Conservation (phyloP, 2,888 invertebrate species). For the Ophion ventricosus region DNA sequence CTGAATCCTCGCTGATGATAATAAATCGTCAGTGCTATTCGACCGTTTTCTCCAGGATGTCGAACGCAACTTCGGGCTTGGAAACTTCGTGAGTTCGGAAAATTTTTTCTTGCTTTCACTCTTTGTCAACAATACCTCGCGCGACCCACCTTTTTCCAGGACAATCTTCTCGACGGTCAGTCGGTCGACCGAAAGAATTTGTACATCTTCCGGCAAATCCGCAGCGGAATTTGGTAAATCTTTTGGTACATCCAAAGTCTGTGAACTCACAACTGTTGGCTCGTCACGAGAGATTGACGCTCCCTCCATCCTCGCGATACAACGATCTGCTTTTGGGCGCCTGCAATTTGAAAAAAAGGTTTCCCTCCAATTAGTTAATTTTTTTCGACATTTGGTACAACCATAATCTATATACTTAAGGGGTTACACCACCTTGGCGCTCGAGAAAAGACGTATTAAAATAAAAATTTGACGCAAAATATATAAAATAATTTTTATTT, state of each 20-base stretch:
- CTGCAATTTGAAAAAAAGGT: conserved; percentile 57
- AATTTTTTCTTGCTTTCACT: conserved; percentile 71
- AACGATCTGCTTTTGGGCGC: conserved; percentile 45
- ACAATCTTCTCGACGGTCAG: conserved; percentile 75
- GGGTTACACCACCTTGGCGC: no score
- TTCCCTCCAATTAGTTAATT: neutral
- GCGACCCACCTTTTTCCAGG: conserved; percentile 69
- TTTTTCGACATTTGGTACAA: no score
- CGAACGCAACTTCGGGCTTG: conserved; percentile 33
- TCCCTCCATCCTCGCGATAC: conserved; percentile 66
- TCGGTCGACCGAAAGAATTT: conserved; percentile 74
- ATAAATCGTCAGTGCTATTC: conserved; percentile 55
- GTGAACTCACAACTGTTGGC: conserved; percentile 26
- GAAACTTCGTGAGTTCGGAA: conserved; percentile 58
- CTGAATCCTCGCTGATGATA: conserved; percentile 31
- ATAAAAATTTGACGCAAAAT: no score
- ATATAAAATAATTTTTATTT: no score
- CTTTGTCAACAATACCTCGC: conserved; percentile 73
- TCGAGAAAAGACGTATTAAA: no score
- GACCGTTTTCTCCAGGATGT: conserved; percentile 50
- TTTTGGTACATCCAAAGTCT: conserved; percentile 18
- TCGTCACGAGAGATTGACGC: conserved; percentile 49
- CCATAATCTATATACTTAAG: no score
- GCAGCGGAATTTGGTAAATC: conserved; percentile 5
- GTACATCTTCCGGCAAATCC: conserved; percentile 58